These are phyloP conservation scores for Epinephelus fuscoguttatus DNA, from an alignment of 2,113 vertebrate species.

Conservation along the genomic window DNA sequence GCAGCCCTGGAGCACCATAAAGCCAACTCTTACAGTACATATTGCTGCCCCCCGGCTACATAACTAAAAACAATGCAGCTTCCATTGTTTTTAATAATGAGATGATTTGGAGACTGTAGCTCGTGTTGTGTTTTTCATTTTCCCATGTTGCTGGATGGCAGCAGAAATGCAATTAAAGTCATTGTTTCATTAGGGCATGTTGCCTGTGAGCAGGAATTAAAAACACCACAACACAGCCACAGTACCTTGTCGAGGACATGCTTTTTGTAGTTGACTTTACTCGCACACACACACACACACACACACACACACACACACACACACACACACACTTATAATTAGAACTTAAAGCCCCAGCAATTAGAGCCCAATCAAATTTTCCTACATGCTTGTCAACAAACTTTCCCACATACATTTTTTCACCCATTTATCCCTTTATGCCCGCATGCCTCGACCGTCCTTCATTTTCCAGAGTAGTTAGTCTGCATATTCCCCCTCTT, in stretches of 20 bases:
- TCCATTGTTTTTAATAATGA: slow-evolving; percentile 72
- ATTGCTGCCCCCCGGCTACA: slow-evolving; percentile 53
- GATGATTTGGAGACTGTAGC: slow-evolving; percentile 46
- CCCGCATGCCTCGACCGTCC: slow-evolving; percentile 7
- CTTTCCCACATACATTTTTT: slow-evolving; percentile 44
- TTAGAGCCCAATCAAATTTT: slow-evolving; percentile 67
- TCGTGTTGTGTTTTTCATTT: slow-evolving; percentile 68
- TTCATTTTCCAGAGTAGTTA: slow-evolving; percentile 48
- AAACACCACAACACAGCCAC: slow-evolving; percentile 58
- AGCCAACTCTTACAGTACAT: slow-evolving; percentile 43
- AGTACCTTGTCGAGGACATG: slow-evolving; percentile 7
- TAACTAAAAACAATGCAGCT: slow-evolving; percentile 57
- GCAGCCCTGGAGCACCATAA: slow-evolving; percentile 61
- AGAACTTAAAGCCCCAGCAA: slow-evolving; percentile 44
- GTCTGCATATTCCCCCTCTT: slow-evolving; percentile 21
- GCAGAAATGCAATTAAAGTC: slow-evolving; percentile 71
- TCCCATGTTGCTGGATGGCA: slow-evolving; percentile 61
- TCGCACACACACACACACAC: slow-evolving; percentile 4
- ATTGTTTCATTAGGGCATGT: slow-evolving; percentile 65
- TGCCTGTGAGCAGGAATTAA: slow-evolving; percentile 55
- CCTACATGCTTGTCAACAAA: slow-evolving; percentile 47
- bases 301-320: neutral
- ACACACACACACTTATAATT: slow-evolving; percentile 10
- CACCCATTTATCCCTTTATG: slow-evolving; percentile 47
- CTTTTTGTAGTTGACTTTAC: neutral